phyloP scores from a whole-genome alignment of 2,797 vertebrate species.

The Natrix natrix region DNA sequence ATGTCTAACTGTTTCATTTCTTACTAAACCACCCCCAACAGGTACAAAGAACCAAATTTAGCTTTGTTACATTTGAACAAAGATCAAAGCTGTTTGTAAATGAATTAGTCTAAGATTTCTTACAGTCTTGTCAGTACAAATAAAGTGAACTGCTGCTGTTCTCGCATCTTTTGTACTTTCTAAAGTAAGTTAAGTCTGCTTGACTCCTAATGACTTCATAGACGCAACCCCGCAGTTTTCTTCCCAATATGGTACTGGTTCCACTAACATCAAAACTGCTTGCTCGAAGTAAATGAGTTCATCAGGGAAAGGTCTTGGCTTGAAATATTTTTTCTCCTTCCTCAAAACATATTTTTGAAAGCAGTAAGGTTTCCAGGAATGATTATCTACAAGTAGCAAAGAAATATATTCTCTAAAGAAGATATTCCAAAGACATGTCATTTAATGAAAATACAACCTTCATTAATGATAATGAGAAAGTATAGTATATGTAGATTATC shows the following conservation, averaged over 20 bases:
- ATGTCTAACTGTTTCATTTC: slow-evolving; percentile 8
- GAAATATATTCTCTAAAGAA: neutral
- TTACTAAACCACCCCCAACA: slow-evolving; percentile 8
- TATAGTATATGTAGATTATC: neutral
- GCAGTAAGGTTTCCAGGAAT: neutral
- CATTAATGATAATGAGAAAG: neutral
- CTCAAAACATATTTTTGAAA: neutral
- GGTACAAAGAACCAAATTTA: neutral
- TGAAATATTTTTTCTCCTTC: neutral
- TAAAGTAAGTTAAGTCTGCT: neutral
- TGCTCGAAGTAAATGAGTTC: neutral
- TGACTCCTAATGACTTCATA: neutral
- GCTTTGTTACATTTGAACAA: slow-evolving; percentile 1
- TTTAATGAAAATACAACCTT: neutral
- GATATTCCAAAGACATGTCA: neutral
- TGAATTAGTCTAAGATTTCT: slow-evolving; percentile 9
- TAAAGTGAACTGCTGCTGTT: neutral
- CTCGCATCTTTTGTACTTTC: neutral
- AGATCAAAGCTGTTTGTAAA: slow-evolving; percentile 14
- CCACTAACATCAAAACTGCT: neutral
- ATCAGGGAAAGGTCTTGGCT: neutral
- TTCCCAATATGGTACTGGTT: neutral
- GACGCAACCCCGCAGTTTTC: neutral
- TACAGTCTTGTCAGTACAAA: neutral
- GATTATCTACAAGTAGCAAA: neutral